Evolutionary conservation across 2,797 vertebrate species (phyloP), one percentile per base, ranked within the genome.

Genomic region (Tolypeutes matacus): DNA sequence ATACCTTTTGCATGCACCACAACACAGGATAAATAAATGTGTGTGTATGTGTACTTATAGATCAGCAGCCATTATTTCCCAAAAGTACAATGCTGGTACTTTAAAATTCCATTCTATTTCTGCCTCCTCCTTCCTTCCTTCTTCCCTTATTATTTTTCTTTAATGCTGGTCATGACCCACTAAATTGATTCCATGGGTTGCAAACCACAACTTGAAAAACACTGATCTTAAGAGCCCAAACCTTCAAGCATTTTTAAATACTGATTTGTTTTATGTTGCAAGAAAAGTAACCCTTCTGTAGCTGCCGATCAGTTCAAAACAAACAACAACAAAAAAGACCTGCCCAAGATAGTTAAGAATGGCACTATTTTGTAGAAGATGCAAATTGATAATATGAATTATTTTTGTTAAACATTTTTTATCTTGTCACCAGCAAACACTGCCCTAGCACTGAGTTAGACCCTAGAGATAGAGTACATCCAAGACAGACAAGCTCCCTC

Each of bases 161-260:
- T 93, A 92, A 94, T 93, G 86, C 51, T 83, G 56, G 53, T 88
- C 85, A 53, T 84, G 60, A 92, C 60, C 87, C 82, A 86, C 86
- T 92, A 84, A 94, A 90, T 93, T 95, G 90, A 93, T 96, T 96
- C 93, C 78, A 93, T 86, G 73, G 65, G 70, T 94, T 92, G 85
- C 51, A 94, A 89, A 89, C 77, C 86, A 81, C 49, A 91, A 53
- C 89, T 88, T 96, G 90, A 92, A 88, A 93, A 93, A 90, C 53
- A 87, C 42, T 92, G 49, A 93, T 93, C 49, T 92, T 94, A 82
- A 91, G 60, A 93, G 77, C 92, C 86, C 53, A 92, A 96, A 97
- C 49, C 83, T 83, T 80, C 8, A 62, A 67, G 73, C 23, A 88
- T 93, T 90, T 90, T 10, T 80, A 93, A 93, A 94, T n/a, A 93